Evolutionary conservation across 1,140 invertebrate species (phyloP), one percentile per base, ranked within the genome.

Genomic region (Nylanderia fulva): DNA sequence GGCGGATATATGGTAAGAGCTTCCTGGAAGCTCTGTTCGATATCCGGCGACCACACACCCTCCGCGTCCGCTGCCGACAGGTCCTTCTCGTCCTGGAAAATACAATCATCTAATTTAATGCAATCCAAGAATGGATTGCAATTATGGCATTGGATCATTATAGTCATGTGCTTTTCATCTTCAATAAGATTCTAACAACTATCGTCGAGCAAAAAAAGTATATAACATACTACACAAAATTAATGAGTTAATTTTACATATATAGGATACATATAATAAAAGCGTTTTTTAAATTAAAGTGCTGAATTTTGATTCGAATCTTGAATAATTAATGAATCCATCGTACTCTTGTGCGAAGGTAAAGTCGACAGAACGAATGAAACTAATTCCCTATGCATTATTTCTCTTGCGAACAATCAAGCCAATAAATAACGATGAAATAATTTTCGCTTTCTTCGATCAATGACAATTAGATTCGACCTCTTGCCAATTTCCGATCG

Each of bases 21-120:
- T 96, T 99, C 99, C 95, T 99, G 99, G 95, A 99, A 99, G 95
- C 98, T 99, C 95, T 99, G 99, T 95, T 99, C 99, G 95, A 99
- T 99, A 95, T 99, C 99, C 71, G 99, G 98, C 95, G 98, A 99
- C 99, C 99, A 99, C 24, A 99, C 99, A 86, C 99, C 99, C 95
- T 99, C 99, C 69, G 99, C 99, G 95, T 99, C 99, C 86, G 98
- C 98, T 87, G 97, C 98, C 91, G 97, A 97, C 93, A 98, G 95
- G 94, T 98, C 97, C 94, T 98, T 98, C 95, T 98, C 97, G 94
- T 98, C 98, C 97, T 98, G 95, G 7, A 94, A 93, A 82, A 93
- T 91, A 88, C 52, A n/a, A 61, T 83, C n/a, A 45, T 2, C 29
- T 71, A 45, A 71, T 77, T 61, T 29, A 80, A 72, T 18, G 15